These are phyloP conservation scores for Gymnoscelis rufifasciata DNA, from an alignment of 2,888 invertebrate genomes.

Conservation along the genomic window DNA sequence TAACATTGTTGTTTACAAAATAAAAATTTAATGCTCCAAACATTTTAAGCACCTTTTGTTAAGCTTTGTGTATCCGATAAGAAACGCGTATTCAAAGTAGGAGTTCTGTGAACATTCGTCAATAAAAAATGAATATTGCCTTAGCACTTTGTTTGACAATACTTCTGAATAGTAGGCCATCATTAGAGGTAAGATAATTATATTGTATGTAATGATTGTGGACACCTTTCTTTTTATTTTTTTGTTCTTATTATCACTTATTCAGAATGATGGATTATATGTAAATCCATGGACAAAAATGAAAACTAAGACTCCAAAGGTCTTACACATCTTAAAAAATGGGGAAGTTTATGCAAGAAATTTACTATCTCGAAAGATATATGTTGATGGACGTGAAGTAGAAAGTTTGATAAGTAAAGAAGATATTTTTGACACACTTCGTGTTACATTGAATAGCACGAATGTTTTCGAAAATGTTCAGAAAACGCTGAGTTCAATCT, in stretches of 20 bases:
- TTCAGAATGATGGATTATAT: constrained; percentile 37
- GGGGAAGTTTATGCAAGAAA: constrained; percentile 36
- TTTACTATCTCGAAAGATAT: constrained; percentile 24
- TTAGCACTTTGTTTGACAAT: neutral
- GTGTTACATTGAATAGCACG: constrained; percentile 1
- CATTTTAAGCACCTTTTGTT: constrained; percentile 24
- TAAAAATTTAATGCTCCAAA: constrained; percentile 38
- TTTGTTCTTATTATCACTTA: neutral
- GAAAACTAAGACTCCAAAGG: constrained; percentile 32
- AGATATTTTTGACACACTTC: neutral
- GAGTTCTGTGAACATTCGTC: neutral
- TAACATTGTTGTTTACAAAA: constrained; percentile 43
- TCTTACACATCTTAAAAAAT: constrained; percentile 43
- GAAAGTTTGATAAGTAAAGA: neutral
- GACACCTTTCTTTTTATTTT: neutral
- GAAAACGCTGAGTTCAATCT: constrained; percentile 5
- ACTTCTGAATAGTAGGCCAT: no score
- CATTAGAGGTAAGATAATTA: neutral
- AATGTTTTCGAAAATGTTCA: constrained; percentile 12
- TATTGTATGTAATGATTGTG: no score
- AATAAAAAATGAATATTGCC: neutral
- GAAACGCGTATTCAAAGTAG: constrained; percentile 5
- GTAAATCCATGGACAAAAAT: constrained; percentile 51
- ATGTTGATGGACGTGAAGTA: neutral
- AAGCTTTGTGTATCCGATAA: constrained; percentile 25